Evolutionary conservation across 2,113 vertebrate genomes (phyloP).

Genomic region (Dendropsophus ebraccatus): DNA sequence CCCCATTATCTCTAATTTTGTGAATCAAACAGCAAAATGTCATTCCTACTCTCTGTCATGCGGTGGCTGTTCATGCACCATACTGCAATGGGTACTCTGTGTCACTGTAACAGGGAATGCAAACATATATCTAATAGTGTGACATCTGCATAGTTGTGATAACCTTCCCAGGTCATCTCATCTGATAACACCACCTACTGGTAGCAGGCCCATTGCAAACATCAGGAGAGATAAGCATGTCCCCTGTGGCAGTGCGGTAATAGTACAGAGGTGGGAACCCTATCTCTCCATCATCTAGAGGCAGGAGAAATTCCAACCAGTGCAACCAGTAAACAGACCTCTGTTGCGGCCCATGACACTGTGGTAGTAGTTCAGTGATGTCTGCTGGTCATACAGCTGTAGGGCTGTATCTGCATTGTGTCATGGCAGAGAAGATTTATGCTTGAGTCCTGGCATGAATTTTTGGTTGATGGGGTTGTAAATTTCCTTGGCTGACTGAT

Average conservation of each 20-base stretch:
- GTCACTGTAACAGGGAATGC: not conserved
- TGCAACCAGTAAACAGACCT: not conserved
- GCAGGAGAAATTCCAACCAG: slow-evolving; percentile 17
- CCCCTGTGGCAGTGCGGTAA: slow-evolving; percentile 11
- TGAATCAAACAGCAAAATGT: not conserved
- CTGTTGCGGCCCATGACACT: too few species aligned
- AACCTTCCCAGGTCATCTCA: slow-evolving; percentile 37
- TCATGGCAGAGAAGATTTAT: not conserved
- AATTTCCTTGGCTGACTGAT: slow-evolving; percentile 21
- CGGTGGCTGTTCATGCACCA: not conserved
- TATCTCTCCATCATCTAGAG: slow-evolving; percentile 26
- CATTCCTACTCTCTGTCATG: not conserved
- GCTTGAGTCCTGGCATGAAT: not conserved
- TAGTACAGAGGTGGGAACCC: not conserved
- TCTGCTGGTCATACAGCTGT: not conserved
- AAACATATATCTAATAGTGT: not conserved
- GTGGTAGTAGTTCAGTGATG: not conserved
- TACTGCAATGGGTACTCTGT: not conserved
- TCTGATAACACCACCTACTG: slow-evolving; percentile 47
- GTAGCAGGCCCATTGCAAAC: slow-evolving; percentile 35
- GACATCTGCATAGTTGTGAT: slow-evolving; percentile 33
- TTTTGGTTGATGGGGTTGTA: slow-evolving; percentile 13
- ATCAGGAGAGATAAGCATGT: slow-evolving; percentile 12
- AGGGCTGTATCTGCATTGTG: not conserved
- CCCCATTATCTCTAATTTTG: too few species aligned